phyloP scores from a whole-genome alignment of 2,797 vertebrate species.

The Pachyuromys duprasi region DNA sequence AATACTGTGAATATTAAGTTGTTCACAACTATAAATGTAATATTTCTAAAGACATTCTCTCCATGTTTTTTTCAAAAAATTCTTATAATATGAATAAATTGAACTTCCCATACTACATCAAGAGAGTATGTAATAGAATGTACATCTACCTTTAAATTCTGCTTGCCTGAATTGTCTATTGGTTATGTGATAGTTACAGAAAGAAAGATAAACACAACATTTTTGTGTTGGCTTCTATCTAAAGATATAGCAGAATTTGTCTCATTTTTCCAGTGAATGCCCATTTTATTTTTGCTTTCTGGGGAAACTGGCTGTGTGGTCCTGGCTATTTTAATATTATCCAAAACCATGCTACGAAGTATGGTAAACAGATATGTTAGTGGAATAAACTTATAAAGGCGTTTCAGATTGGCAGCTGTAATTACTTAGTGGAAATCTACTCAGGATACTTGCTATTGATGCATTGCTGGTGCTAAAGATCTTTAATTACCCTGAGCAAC shows the following conservation, averaged over 20 bases:
- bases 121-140: neutral
- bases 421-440: slow-evolving; percentile 79
- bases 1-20: slow-evolving; percentile 64
- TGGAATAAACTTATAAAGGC: slow-evolving; percentile 61
- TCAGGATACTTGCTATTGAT: slow-evolving; percentile 74
- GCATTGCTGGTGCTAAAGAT: slow-evolving; percentile 72
- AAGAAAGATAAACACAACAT: slow-evolving; percentile 6
- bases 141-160: slow-evolving; percentile 52
- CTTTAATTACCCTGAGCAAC: slow-evolving; percentile 80
- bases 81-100: slow-evolving; percentile 66
- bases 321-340: slow-evolving; percentile 67
- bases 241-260: slow-evolving; percentile 26
- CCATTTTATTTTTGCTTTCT: slow-evolving; percentile 59
- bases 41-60: slow-evolving; percentile 54
- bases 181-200: slow-evolving; percentile 45
- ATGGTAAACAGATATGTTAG: slow-evolving; percentile 53
- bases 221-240: slow-evolving; percentile 51
- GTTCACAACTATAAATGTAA: slow-evolving; percentile 62
- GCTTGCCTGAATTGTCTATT: slow-evolving; percentile 54
- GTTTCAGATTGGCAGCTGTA: slow-evolving; percentile 66
- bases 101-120: slow-evolving; percentile 41
- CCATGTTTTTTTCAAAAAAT: slow-evolving; percentile 35
- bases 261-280: slow-evolving; percentile 27
- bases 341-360: slow-evolving; percentile 27
- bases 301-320: slow-evolving; percentile 51